A percentile compares a stretch with the other conserved stretches of the same genome.
Evolutionary conservation across 64 coral and sea anemone genomes (phyloP).

Genomic region (Actinia equina): DNA sequence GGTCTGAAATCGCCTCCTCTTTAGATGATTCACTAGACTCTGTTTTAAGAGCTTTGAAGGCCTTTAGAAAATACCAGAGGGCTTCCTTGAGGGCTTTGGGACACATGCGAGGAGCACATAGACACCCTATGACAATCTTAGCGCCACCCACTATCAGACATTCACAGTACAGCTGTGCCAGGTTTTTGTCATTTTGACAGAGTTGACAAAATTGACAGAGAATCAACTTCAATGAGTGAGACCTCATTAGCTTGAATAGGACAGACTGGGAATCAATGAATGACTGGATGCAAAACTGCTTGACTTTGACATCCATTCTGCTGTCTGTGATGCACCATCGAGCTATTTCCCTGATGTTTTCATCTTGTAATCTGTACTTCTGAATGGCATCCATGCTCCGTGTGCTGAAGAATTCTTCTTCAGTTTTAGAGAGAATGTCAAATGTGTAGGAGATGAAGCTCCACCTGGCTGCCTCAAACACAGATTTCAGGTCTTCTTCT

Average conservation of each 20-base stretch:
- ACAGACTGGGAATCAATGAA: not conserved
- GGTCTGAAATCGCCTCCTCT: not conserved
- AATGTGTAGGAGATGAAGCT: not conserved
- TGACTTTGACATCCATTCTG: not conserved
- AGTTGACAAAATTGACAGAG: not conserved
- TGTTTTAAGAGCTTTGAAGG: not conserved
- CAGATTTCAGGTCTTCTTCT: not conserved
- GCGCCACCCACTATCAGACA: not conserved
- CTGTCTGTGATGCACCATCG: conserved; percentile 1
- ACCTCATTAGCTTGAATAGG: not conserved
- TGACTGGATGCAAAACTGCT: not conserved
- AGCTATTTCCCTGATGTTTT: conserved; percentile 11
- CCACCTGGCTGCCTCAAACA: not conserved
- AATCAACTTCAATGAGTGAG: not conserved
- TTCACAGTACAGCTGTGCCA: not conserved
- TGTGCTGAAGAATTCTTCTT: conserved; percentile 37
- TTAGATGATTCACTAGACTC: not conserved
- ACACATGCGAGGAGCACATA: not conserved
- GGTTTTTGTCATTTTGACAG: not conserved
- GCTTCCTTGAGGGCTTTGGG: not conserved
- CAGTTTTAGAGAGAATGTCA: not conserved
- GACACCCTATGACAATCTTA: conserved; percentile 7
- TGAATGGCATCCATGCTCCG: conserved; percentile 24
- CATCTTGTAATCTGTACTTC: conserved; percentile 18
- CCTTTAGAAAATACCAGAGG: not conserved